Evolutionary conservation across 2,113 vertebrate species (phyloP), one percentile per base, ranked within the genome.

Genomic region (Pelmatolapia mariae): DNA sequence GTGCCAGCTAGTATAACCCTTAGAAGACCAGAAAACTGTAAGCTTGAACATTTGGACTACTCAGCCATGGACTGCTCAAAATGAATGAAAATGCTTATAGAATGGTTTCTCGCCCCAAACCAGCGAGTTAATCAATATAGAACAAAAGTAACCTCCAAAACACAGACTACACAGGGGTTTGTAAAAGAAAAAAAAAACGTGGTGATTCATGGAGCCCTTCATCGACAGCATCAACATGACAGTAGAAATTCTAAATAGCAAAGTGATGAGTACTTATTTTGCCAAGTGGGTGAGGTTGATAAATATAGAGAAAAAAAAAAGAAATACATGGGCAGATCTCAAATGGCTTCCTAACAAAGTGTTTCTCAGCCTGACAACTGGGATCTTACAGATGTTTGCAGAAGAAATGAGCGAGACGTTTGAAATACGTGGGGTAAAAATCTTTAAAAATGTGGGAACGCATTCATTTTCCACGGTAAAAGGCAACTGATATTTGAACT

Each of bases 11-110:
- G 73, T 87, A 91, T 95, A 93, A 92, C 90, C 83, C 73, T 92
- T 94, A 94, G 95, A 95, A 96, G 96, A 97, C 96, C 96, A 96
- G 94, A 96, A 97, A 96, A 97, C 96, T 97, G 96, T 97, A 95
- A 95, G 94, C 93, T 93, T 94, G 94, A 95, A 95, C 91, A 85
- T 94, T 92, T 10, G 90, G 95, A 96, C 96, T 93, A 91, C 93
- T 92, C 93, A 93, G 94, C 94, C 97, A 97, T 97, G 93, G 97
- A 97, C 97, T 96, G 96, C 97, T 97, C 96, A 95, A 92, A 93
- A 61, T 86, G 88, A 94, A 95, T 85, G 90, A 96, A 95, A 94
- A 95, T 93, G 94, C 96, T 97, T 95, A 91, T 53, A 85, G 94
- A 95, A 96, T 93, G 95, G 95, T 93, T 95, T 96, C 96, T 96